A percentile compares a stretch with the other conserved stretches of the same genome.
Evolutionary conservation across 2,888 invertebrate genomes (phyloP).

Genomic region (Sphinx pinastri): DNA sequence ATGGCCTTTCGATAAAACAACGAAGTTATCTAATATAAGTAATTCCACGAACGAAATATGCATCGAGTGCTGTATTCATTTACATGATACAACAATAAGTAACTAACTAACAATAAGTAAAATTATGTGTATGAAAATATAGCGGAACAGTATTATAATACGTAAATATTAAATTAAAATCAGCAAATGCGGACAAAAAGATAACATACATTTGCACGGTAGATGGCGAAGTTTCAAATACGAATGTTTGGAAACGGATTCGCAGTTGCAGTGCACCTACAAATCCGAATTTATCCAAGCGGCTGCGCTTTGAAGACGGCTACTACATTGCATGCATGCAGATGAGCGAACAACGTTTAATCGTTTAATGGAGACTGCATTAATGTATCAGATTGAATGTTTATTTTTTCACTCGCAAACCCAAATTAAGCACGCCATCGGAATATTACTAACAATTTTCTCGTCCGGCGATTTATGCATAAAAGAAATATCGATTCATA

Average conservation of each 20-base stretch:
- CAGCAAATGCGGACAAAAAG: conserved; percentile 25
- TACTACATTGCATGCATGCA: conserved; percentile 71
- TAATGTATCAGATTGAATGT: conserved; percentile 73
- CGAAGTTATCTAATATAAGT: conserved; percentile 23
- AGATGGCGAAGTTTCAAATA: conserved; percentile 40
- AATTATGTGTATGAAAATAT: background rate
- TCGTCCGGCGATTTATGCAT: conserved; percentile 13
- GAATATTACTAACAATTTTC: conserved; percentile 23
- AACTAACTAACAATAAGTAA: background rate
- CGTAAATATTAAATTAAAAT: conserved; percentile 8
- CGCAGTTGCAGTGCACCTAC: conserved; percentile 46
- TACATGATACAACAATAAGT: conserved; percentile 16
- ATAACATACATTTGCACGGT: conserved; percentile 30
- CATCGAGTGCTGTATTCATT: conserved; percentile 12
- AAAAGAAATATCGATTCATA: conserved; percentile 13
- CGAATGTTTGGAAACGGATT: conserved; percentile 49
- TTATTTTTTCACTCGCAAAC: conserved; percentile 36
- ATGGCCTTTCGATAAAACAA: conserved; percentile 32
- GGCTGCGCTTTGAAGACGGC: conserved; percentile 71
- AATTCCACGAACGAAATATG: conserved; percentile 21
- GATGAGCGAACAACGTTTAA: conserved; percentile 76
- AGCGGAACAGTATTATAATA: background rate
- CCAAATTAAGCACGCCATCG: conserved; percentile 26
- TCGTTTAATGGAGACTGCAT: conserved; percentile 76
- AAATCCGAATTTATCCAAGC: conserved; percentile 71